Evolutionary conservation across 2,113 vertebrate species (phyloP), one percentile per base, ranked within the genome.

Genomic region (Brachyhypopomus gauderio): DNA sequence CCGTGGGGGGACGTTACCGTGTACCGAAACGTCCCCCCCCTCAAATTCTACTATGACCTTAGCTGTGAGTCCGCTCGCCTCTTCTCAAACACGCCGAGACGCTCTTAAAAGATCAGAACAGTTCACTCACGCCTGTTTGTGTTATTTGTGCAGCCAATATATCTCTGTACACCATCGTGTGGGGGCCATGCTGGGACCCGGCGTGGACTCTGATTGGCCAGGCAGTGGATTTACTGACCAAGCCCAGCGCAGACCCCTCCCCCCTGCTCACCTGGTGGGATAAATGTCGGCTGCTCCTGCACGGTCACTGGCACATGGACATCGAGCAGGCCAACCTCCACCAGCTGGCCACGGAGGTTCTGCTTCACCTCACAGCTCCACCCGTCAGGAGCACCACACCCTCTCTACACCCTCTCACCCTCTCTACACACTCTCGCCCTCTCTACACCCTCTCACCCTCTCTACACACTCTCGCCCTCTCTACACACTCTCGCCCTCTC

Each of bases 111-210:
- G 25, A 56, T 41, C 41, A 41, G 1, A 9, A 41, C 5, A 41
- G 45, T 14, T 1, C 12, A 8, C 14, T 52, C 12, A 52, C 45
- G 2, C 12, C 45, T 52, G 45, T 7, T 8, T 6, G 55, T 63
- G 27, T 72, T 80, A 8, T 45, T 81, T 70, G 69, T 67, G n/a
- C 87, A 99, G 98, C 96, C 11, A 96, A 94, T 84, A 97, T 99
- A 79, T 95, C 94, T 74, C 95, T 96, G 84, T 99, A 97, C 89
- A 98, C 97, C 5, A 96, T 98, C 0, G 97, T 99, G 5, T 99
- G 97, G 98, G 98, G 98, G 1, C 98, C 97, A 0, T 99, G 97
- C 91, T 99, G 98, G 97, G 97, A 99, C 89, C 97, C 97, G 0
- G 97, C 97, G 69, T 99, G 98, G 97, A 99, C 96, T 62, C 85